These are phyloP conservation scores for Sarcophilus harrisii DNA, from an alignment of 2,797 vertebrate species.

Conservation along the genomic window DNA sequence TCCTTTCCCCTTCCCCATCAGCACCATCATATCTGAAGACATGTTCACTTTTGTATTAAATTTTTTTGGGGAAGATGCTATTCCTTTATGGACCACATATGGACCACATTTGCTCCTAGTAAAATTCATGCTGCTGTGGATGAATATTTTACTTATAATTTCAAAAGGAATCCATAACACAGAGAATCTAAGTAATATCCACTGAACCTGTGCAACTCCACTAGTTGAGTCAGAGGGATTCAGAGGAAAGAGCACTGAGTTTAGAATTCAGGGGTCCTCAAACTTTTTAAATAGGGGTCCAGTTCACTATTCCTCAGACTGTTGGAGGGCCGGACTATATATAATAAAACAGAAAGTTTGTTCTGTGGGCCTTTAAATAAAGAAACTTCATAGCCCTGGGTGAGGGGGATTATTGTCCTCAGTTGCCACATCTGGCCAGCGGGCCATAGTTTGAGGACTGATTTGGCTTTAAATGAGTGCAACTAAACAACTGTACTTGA, in stretches of 20 bases:
- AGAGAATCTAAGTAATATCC: neutral
- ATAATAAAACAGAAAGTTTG: too few relatives aligned
- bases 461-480: neutral
- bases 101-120: neutral
- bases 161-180: neutral
- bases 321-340: too few relatives aligned
- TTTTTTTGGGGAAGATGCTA: neutral
- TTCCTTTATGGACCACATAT: neutral
- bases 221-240: neutral
- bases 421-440: too few relatives aligned
- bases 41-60: neutral
- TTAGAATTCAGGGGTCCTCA: too few relatives aligned
- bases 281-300: too few relatives aligned
- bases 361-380: too few relatives aligned
- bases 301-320: too few relatives aligned
- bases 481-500: neutral
- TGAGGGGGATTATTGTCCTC: too few relatives aligned
- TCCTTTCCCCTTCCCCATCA: neutral
- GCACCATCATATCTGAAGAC: neutral
- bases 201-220: neutral
- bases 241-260: neutral
- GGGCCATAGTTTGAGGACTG: too few relatives aligned
- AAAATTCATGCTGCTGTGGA: neutral
- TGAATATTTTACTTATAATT: neutral
- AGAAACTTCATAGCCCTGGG: too few relatives aligned